Conservation (phyloP, 37 sponge, comb jelly and placozoan genomes). For the Chondrosia reniformis region DNA sequence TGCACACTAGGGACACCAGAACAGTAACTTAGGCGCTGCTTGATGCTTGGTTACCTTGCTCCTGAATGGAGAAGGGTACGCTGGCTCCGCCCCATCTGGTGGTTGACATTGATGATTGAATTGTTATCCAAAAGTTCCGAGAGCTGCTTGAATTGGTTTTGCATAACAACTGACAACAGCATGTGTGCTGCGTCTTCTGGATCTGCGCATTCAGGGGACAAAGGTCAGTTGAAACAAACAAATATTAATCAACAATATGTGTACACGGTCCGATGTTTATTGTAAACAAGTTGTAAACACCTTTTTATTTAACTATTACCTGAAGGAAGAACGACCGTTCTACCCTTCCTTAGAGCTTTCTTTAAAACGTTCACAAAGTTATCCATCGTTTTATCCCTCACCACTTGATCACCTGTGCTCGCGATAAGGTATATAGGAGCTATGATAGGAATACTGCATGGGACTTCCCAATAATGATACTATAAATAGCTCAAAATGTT, state of each 20-base stretch:
- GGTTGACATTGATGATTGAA: constrained; percentile 53
- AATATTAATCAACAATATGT: no score
- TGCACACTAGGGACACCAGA: no score
- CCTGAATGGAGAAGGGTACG: constrained; percentile 80
- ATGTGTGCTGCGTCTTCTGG: constrained; percentile 62
- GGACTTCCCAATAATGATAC: no score
- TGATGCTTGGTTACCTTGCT: constrained; percentile 55
- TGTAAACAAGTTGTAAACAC: neutral
- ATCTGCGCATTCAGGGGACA: constrained; percentile 24
- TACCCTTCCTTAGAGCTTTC: constrained; percentile 65
- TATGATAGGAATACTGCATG: no score
- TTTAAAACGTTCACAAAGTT: constrained; percentile 63
- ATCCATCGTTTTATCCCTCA: no score
- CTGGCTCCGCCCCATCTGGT: constrained; percentile 59
- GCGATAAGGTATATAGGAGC: no score
- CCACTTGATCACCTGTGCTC: no score
- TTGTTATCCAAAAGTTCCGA: constrained; percentile 70
- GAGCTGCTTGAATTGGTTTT: constrained; percentile 69
- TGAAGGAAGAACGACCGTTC: constrained; percentile 76
- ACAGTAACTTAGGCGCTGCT: neutral
- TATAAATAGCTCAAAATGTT: no score
- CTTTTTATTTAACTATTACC: constrained; percentile 33
- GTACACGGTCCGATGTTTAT: no score
- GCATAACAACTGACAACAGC: constrained; percentile 71
- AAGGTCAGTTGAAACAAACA: neutral